Evolutionary conservation across 2,113 vertebrate genomes (phyloP).

Genomic region (Callipepla squamata): DNA sequence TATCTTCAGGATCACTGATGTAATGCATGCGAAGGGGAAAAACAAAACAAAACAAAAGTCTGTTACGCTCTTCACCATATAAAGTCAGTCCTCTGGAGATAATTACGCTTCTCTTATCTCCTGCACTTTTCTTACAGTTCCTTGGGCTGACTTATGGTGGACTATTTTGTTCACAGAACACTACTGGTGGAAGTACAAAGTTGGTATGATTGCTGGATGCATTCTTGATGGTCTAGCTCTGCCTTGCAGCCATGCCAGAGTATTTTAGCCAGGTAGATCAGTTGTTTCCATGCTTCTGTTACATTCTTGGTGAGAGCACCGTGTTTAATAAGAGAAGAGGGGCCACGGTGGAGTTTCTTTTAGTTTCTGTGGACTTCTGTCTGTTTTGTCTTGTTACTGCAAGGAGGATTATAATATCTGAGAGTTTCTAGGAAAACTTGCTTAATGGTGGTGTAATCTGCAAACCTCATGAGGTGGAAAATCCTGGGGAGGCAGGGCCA

Average conservation of each 20-base stretch:
- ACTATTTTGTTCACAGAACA: neutral
- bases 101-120: neutral
- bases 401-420: neutral
- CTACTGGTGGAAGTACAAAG: neutral
- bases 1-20: fast-evolving
- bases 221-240: neutral
- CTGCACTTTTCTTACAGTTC: neutral
- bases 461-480: neutral
- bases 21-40: neutral
- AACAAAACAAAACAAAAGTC: neutral
- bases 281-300: neutral
- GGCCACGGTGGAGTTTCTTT: neutral
- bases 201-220: neutral
- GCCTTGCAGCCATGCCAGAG: fast-evolving
- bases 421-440: neutral
- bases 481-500: fast-evolving
- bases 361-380: neutral
- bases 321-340: neutral
- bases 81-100: neutral
- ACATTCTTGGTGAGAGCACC: neutral
- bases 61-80: neutral
- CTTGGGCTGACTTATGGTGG: neutral
- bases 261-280: neutral
- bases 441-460: neutral
- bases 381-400: neutral